A percentile compares a stretch with the other conserved stretches of the same genome.
Evolutionary conservation across 2,113 vertebrate genomes (phyloP).

Genomic region (Hymenochirus boettgeri): DNA sequence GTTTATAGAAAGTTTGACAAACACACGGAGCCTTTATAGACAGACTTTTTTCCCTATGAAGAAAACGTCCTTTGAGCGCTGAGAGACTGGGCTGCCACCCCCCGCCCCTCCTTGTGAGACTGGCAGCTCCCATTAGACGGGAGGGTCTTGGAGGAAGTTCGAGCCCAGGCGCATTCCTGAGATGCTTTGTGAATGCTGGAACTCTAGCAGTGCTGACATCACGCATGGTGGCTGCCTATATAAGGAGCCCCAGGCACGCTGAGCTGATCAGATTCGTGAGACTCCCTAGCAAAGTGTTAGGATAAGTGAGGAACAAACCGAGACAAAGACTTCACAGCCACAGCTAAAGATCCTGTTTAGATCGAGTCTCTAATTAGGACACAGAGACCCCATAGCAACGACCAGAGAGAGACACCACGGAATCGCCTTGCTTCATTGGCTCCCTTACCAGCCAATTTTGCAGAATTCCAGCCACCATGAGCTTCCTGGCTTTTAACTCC

Average conservation of each 20-base stretch:
- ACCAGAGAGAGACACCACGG: not conserved
- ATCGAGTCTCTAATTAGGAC: not conserved
- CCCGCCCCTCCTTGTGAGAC: conserved; percentile 28
- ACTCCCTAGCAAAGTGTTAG: not conserved
- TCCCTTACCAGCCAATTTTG: not conserved
- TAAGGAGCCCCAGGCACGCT: conserved; percentile 55
- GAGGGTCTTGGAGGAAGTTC: conserved; percentile 84
- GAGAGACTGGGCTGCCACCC: not conserved
- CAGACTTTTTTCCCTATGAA: not conserved
- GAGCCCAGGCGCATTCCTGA: conserved; percentile 91
- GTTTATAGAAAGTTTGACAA: not conserved
- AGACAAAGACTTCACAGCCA: not conserved
- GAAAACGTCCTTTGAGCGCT: not conserved
- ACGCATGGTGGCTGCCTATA: conserved; percentile 60
- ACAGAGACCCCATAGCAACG: not conserved
- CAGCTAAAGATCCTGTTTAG: no score
- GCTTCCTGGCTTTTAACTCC: conserved; percentile 44
- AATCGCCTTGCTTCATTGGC: not conserved
- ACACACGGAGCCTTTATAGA: not conserved
- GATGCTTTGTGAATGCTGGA: conserved; percentile 87
- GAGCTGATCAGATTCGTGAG: not conserved
- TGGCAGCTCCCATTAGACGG: conserved; percentile 64
- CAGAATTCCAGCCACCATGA: conserved; percentile 49
- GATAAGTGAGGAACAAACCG: not conserved
- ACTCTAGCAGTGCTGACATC: conserved; percentile 76